Conservation (phyloP, 1,140 invertebrate genomes). For the Penaeus vannamei region DNA sequence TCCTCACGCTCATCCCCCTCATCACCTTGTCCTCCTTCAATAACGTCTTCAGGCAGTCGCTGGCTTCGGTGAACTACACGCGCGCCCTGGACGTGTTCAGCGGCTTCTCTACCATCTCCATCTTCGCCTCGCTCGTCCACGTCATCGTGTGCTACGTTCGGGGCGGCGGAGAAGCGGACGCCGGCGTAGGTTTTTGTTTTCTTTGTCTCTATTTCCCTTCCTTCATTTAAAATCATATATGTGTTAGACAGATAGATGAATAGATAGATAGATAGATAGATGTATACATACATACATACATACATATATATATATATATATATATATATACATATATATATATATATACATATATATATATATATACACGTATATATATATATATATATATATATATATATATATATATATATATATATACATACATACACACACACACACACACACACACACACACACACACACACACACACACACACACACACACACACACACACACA, state of each 20-base stretch:
- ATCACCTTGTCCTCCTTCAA: constrained; percentile 51
- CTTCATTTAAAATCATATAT: not conserved
- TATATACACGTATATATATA: no score
- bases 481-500: no score
- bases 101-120: constrained; percentile 52
- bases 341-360: no score
- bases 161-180: constrained; percentile 4
- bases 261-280: not conserved
- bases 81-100: constrained; percentile 62
- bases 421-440: no score
- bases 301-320: no score
- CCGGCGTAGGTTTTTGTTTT: not conserved
- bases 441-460: no score
- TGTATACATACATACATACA: no score
- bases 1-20: constrained; percentile 62
- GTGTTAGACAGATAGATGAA: not conserved
- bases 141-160: constrained; percentile 49
- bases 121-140: constrained; percentile 56
- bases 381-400: no score
- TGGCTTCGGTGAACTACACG: constrained; percentile 61
- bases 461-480: no score
- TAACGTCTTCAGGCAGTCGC: constrained; percentile 24
- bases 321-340: no score
- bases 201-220: no score
- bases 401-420: no score